These are phyloP conservation scores for Heliconius himera DNA, from an alignment of 1,140 invertebrate genomes.

Conservation along the genomic window DNA sequence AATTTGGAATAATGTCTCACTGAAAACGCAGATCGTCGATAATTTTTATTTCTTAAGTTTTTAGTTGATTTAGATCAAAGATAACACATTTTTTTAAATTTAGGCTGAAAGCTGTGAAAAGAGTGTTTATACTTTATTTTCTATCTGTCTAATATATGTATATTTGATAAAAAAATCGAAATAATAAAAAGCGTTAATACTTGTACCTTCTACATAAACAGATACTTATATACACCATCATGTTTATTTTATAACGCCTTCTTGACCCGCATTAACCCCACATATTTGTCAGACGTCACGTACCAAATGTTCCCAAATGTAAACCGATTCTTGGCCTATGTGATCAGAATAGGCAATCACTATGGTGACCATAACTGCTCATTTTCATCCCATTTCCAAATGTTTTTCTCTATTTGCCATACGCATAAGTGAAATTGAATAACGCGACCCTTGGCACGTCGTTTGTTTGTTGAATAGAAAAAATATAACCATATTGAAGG, in stretches of 20 bases:
- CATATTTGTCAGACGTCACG: slow-evolving; percentile 43
- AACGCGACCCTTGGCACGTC: not conserved
- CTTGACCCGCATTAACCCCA: slow-evolving; percentile 9
- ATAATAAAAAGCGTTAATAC: not conserved
- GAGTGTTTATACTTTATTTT: too few species aligned
- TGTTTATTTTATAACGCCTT: slow-evolving; percentile 11
- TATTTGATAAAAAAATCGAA: too few species aligned
- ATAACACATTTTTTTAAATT: too few species aligned
- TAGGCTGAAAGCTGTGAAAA: too few species aligned
- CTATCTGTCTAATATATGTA: too few species aligned
- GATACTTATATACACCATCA: not conserved
- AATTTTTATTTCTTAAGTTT: too few species aligned
- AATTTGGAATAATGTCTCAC: too few species aligned
- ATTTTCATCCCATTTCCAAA: slow-evolving; percentile 3
- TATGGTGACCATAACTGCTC: slow-evolving; percentile 6
- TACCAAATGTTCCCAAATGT: slow-evolving; percentile 51
- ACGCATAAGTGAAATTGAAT: slow-evolving; percentile 1
- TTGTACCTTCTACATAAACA: not conserved
- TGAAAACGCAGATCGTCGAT: too few species aligned
- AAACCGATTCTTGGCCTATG: slow-evolving; percentile 47
- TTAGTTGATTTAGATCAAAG: too few species aligned
- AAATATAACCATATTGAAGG: too few species aligned
- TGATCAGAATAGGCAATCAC: slow-evolving; percentile 17
- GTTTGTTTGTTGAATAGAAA: not conserved
- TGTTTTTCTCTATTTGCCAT: slow-evolving; percentile 8